These are phyloP conservation scores for Guaruba guarouba DNA, from an alignment of 2,113 vertebrate genomes.

Conservation along the genomic window DNA sequence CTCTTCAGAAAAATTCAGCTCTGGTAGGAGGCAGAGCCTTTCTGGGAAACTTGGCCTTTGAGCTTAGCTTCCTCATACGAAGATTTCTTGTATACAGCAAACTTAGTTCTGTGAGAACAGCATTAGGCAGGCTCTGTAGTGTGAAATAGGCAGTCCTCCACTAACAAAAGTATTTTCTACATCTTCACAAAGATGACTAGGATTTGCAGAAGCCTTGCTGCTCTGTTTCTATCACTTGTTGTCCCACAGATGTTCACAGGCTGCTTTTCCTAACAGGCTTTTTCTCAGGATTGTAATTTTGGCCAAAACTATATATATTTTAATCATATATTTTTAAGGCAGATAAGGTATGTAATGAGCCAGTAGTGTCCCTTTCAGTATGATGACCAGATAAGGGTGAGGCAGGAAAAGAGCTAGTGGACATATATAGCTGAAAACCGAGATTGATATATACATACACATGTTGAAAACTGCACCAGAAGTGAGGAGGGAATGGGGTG, in stretches of 20 bases:
- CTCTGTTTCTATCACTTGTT: neutral
- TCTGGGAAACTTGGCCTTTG: neutral
- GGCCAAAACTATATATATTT: neutral
- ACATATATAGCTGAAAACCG: neutral
- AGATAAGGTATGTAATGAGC: neutral
- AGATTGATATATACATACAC: accelerated
- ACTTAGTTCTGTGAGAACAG: neutral
- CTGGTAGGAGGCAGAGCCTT: neutral
- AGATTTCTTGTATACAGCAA: accelerated
- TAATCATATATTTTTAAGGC: neutral
- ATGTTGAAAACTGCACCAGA: neutral
- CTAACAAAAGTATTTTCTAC: neutral
- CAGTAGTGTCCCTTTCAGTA: neutral
- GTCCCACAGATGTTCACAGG: neutral
- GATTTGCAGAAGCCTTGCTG: neutral
- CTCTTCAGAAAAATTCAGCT: neutral
- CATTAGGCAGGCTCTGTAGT: neutral
- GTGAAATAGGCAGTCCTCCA: neutral
- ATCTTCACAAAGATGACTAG: neutral
- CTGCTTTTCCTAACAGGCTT: neutral
- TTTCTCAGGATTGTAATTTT: neutral
- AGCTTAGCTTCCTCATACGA: neutral
- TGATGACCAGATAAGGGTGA: neutral
- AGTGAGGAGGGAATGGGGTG: neutral
- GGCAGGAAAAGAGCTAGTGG: neutral